Evolutionary conservation across 2,888 invertebrate species (phyloP).

Genomic region (Lasioglossum marginatum): DNA sequence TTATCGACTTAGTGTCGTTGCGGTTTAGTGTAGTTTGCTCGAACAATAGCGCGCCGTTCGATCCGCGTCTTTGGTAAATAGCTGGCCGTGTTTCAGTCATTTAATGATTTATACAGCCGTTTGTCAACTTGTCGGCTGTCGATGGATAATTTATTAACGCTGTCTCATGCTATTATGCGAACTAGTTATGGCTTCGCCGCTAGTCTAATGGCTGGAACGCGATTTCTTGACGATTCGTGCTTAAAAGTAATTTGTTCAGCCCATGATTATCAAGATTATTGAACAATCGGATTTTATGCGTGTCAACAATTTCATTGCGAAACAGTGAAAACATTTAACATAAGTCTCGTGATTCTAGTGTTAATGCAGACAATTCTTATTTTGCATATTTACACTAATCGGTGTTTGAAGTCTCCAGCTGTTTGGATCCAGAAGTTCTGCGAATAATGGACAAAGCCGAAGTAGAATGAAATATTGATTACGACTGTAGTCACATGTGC

Average conservation of each 20-base stretch:
- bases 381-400: no score
- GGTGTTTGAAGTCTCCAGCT: not conserved
- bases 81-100: not conserved
- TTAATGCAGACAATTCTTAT: not conserved
- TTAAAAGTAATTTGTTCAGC: no score
- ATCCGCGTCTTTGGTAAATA: not conserved
- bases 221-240: not conserved
- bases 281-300: no score
- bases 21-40: not conserved
- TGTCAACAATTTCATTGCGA: no score
- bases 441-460: not conserved
- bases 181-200: not conserved
- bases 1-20: slow-evolving; percentile 15
- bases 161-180: not conserved
- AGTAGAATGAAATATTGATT: not conserved
- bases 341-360: no score
- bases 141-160: not conserved
- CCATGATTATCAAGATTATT: no score
- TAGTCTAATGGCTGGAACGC: not conserved
- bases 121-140: not conserved
- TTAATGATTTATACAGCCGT: not conserved
- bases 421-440: not conserved
- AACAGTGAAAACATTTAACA: no score
- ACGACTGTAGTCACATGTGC: not conserved
- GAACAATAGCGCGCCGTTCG: not conserved